These are phyloP conservation scores for Ylistrum balloti DNA, from an alignment of 1,140 invertebrate genomes.

Conservation along the genomic window DNA sequence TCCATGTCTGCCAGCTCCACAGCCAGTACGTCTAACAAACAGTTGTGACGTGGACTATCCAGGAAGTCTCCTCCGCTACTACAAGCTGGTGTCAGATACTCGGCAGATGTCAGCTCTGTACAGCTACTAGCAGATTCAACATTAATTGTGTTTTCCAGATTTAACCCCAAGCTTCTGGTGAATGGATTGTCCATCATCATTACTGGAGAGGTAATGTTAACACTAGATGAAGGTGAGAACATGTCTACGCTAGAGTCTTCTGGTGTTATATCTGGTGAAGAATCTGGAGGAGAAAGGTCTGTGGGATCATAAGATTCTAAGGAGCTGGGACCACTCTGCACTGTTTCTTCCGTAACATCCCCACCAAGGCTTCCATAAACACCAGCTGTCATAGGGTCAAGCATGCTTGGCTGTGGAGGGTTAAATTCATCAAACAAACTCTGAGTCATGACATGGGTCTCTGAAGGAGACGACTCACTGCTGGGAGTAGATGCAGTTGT, in stretches of 20 bases:
- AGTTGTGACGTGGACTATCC: slow-evolving; percentile 65
- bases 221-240: slow-evolving; percentile 48
- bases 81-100: slow-evolving; percentile 37
- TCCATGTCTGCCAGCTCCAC: slow-evolving; percentile 92
- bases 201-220: slow-evolving; percentile 41
- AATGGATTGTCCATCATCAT: slow-evolving; percentile 45
- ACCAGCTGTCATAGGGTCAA: slow-evolving; percentile 79
- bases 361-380: slow-evolving; percentile 79
- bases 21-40: slow-evolving; percentile 90
- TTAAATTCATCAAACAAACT: slow-evolving; percentile 70
- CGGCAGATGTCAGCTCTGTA: neutral
- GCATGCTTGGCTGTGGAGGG: slow-evolving; percentile 53
- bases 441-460: slow-evolving; percentile 68
- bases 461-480: neutral
- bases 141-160: neutral
- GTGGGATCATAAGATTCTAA: slow-evolving; percentile 59
- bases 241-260: slow-evolving; percentile 72
- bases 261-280: slow-evolving; percentile 31
- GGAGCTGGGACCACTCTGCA: slow-evolving; percentile 48
- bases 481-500: neutral
- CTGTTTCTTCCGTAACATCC: slow-evolving; percentile 61
- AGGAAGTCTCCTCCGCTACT: neutral
- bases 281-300: slow-evolving; percentile 56
- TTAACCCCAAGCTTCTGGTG: slow-evolving; percentile 23
- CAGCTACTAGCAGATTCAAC: slow-evolving; percentile 13